phyloP scores from a whole-genome alignment of 2,888 invertebrate genomes.

The Agriopis aurantiaria region DNA sequence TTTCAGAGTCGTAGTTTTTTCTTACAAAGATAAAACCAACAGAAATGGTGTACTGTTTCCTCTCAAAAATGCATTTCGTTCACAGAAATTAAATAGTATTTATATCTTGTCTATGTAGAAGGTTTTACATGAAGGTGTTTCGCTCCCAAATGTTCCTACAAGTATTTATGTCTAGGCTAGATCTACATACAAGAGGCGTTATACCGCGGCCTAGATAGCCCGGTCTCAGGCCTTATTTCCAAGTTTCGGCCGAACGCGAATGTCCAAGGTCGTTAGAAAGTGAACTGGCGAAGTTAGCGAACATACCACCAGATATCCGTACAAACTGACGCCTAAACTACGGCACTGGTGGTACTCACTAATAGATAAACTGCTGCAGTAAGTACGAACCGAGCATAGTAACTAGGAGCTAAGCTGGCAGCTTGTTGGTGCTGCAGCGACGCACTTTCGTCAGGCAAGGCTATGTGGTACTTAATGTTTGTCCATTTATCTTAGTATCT shows the following conservation, averaged over 20 bases:
- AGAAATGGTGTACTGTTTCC: too few relatives aligned
- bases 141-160: too few relatives aligned
- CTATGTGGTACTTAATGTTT: constrained; percentile 50
- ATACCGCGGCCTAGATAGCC: constrained; percentile 45
- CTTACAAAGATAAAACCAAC: too few relatives aligned
- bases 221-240: constrained; percentile 53
- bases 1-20: too few relatives aligned
- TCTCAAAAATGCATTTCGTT: too few relatives aligned
- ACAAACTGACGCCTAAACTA: constrained; percentile 28
- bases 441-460: constrained; percentile 78
- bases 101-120: too few relatives aligned
- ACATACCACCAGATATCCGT: constrained; percentile 65
- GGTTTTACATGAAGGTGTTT: too few relatives aligned
- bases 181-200: constrained; percentile 45
- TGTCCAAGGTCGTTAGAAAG: constrained; percentile 67
- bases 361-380: neutral
- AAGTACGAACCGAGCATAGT: neutral
- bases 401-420: constrained; percentile 32
- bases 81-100: too few relatives aligned
- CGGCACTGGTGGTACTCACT: constrained; percentile 24
- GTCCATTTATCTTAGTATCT: constrained; percentile 40
- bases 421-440: constrained; percentile 44
- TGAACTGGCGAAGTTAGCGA: constrained; percentile 63
- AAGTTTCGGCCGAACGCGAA: constrained; percentile 61
- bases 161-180: neutral